Percentiles rank a stretch among this genome's conserved stretches.
These are phyloP conservation scores for Myrmophylax atrothorax DNA, from an alignment of 2,113 vertebrate genomes.

Conservation along the genomic window DNA sequence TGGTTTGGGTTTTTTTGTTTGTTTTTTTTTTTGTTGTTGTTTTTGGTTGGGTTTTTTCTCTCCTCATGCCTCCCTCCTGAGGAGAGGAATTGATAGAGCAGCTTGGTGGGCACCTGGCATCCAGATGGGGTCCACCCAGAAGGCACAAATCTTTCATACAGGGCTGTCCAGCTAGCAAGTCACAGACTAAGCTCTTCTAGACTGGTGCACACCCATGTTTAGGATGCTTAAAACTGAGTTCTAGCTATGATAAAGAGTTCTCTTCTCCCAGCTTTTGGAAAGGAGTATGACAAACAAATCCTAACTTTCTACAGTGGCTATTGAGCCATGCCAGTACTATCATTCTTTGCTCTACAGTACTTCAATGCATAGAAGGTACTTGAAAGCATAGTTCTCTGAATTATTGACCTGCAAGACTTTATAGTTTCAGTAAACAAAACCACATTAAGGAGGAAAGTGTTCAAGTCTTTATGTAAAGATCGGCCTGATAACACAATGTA, in stretches of 20 bases:
- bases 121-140: not conserved
- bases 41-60: no score
- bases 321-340: not conserved
- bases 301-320: not conserved
- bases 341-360: not conserved
- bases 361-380: not conserved
- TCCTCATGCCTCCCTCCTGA: not conserved
- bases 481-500: not conserved
- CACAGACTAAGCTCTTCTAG: not conserved
- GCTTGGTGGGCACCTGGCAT: not conserved
- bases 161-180: not conserved
- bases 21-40: not conserved
- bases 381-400: not conserved
- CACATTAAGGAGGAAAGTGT: not conserved
- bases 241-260: not conserved
- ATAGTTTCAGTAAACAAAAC: not conserved
- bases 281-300: not conserved
- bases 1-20: no score
- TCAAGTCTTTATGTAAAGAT: not conserved
- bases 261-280: not conserved
- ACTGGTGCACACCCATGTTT: fast-evolving
- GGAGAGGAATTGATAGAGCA: not conserved
- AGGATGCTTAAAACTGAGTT: not conserved
- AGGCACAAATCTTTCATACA: not conserved
- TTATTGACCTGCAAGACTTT: not conserved